Evolutionary conservation across 1,140 invertebrate species (phyloP), one percentile per base, ranked within the genome.

Genomic region (Macrostomum lignano): DNA sequence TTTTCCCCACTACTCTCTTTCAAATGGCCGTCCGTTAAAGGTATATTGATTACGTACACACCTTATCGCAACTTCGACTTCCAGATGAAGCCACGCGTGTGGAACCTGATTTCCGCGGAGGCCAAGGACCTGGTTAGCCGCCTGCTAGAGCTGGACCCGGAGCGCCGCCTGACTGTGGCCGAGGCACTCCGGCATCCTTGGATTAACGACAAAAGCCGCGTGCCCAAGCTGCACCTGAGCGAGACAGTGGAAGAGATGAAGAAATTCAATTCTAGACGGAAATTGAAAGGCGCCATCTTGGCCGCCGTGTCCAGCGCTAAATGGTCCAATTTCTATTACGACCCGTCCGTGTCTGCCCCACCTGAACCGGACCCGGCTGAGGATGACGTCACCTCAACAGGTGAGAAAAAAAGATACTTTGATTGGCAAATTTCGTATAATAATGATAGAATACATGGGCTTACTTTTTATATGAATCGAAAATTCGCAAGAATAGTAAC

Each of bases 201-300:
- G 82, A 67, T 88, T 25, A 62, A 65, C 5, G 22, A 33, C 14
- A 33, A 33, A 11, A 19, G 22, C 5, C 20, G 32, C 42, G 67
- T 76, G 35, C 68, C 72, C 37, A 69, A 75, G 48, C 66, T 71
- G 41, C 86, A 96, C 61, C 60, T 94, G 19, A 65, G 67, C 30
- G 73, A 77, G 37, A 81, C 81, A 7, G 81, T 94, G 36, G 84
- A 94, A 46, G 81, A 91, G 64, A 65, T 94, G 57, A 77, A 81
- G 57, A 82, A 81, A 61, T 93, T 86, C 56, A 94, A 94, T 61
- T 71, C 75, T 25, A 67, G 81, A 30, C 66, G 84, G 53, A 79
- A 86, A 60, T 64, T 93, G 39, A 84, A 64, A 60, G 60, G 61
- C 14, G 74, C 77, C 22, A 77, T 91, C 17, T 68, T 84, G 51